A percentile compares a stretch with the other conserved stretches of the same genome.
Evolutionary conservation across 2,888 invertebrate species (phyloP).

Genomic region (Diadegma fenestrale): DNA sequence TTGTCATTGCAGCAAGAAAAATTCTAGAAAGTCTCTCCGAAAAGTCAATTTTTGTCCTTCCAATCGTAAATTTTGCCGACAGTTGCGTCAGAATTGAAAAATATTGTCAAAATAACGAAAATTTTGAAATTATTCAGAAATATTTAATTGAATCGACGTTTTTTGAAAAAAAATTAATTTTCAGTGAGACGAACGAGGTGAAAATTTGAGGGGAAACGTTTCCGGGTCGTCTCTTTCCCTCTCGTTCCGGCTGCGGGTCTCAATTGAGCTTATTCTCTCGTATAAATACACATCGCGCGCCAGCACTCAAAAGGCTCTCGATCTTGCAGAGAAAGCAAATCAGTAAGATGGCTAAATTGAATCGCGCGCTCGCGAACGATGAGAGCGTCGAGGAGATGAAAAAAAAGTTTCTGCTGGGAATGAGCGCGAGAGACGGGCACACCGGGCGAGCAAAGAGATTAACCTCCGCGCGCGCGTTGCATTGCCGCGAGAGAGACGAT

Average conservation of each 20-base stretch:
- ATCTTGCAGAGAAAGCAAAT: slow-evolving; percentile 53
- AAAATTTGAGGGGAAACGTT: neutral
- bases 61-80: too few species aligned
- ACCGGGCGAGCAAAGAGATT: neutral
- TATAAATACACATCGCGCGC: slow-evolving; percentile 36
- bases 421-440: neutral
- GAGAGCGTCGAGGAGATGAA: neutral
- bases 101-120: too few species aligned
- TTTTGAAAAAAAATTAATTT: too few species aligned
- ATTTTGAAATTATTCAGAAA: too few species aligned
- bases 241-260: neutral
- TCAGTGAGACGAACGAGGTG: neutral
- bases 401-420: neutral
- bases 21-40: too few species aligned
- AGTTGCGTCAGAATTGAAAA: too few species aligned
- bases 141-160: too few species aligned
- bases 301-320: slow-evolving; percentile 28
- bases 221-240: neutral
- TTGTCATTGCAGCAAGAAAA: too few species aligned
- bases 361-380: slow-evolving; percentile 43
- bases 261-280: slow-evolving; percentile 30
- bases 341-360: slow-evolving; percentile 55
- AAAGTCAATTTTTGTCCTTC: too few species aligned
- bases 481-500: slow-evolving; percentile 17
- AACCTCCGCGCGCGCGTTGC: slow-evolving; percentile 8